Evolutionary conservation across 2,888 invertebrate species (phyloP), one percentile per base, ranked within the genome.

Genomic region (Sialis lutaria): DNA sequence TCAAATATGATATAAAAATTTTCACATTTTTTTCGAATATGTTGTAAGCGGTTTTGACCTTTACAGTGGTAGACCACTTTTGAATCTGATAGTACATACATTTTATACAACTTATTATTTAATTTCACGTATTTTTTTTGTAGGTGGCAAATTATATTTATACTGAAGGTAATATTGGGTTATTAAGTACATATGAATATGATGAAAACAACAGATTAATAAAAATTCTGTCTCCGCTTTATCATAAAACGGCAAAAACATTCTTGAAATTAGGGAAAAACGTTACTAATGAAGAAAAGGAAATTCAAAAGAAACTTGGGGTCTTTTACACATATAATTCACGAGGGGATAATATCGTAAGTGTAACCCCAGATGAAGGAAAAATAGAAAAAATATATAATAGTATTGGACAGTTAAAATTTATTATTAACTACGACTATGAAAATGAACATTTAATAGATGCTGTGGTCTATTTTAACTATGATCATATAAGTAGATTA

Each of bases 151-250:
- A 22, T 22, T 22, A 22, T 22, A 22, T 22, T 22, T 22, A 22
- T 22, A 22, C 22, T 22, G 4, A 22, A 22, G 22, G 22, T 2
- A 22, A 22, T 4, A 22, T 22, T 22, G 22, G 22, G 2, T 22
- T 22, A 22, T 22, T 22, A 22, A 41, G 41, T 7, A 30, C 41
- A 9, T 41, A 41, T 30, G 52, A 55, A 22, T 50, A 52, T 30
- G 45, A 54, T 34, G 40, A 39, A 1, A 37, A 53, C 7, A 48
- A 46, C 1, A 35, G 44, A 6, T 22, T 53, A 6, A 8, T 50
- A 3, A 51, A 53, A 34, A 42, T 48, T 8, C 40, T 55, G 1
- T 54, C 55, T 6, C 55, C 55, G 39, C 6, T 49, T 1, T 55
- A 53, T 37, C 53, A 54, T 42, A 22, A 22, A 22, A 22, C 22